Evolutionary conservation across 2,113 vertebrate genomes (phyloP), one percentile per base, ranked within the genome.

Genomic region (Lipotes vexillifer): DNA sequence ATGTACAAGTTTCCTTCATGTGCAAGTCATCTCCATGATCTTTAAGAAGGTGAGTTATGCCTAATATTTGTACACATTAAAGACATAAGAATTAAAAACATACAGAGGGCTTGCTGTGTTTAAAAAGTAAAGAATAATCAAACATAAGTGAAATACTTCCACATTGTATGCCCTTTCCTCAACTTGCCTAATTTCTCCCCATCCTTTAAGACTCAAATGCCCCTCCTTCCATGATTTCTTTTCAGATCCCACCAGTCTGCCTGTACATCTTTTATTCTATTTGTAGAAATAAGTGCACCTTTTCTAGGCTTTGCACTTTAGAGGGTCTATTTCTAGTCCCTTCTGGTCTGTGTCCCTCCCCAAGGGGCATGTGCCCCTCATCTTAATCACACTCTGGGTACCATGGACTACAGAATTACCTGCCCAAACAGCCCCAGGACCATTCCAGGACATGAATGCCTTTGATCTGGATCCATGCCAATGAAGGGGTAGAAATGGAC

Each of bases 311-410:
- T 44, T 66, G 6, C 4, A 74, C 31, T 84, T 83, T 31, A 75
- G 14, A 66, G 31, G 23, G 31, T 7, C 18, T 36, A 18, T 63
- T 87, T 77, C 44, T 88, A 27, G 49, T 41, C 2, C n/a, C 46
- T 66, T 77, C 20, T 8, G 27, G 14, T 36, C 7, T 75, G 12
- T 74, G 8, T 66, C 7, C 6, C 11, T 82, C 18, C 23, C 46
- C 18, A 77, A 66, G 49, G 52, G 6, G 3, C 14, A 21, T 3
- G 12, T 52, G 21, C 0, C 1, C 8, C 0, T 8, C 33, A 72
- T n/a, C 15, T 65, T 18, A 90, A 65, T 88, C 11, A 69, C 1
- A 18, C 11, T 84, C 29, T 81, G 5, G 10, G 13, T 80, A 29
- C 25, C 7, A 14, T 55, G 71, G 63, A 33, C 23, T 36, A 94